These are phyloP conservation scores for Ricordea florida DNA, from an alignment of 92 coral and sea anemone genomes.

Conservation along the genomic window DNA sequence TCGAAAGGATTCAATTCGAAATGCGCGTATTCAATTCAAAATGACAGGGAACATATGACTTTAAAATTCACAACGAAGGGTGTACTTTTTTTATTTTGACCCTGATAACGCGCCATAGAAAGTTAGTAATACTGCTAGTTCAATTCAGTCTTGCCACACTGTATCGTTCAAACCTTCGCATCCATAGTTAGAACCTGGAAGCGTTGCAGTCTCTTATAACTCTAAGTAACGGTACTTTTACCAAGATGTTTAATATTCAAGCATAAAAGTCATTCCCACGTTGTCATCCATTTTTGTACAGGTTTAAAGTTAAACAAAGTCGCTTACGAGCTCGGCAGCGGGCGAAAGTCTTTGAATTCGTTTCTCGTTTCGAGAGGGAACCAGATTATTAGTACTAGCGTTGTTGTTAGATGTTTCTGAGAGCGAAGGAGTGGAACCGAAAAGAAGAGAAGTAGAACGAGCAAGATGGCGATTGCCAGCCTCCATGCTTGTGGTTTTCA, in stretches of 20 bases:
- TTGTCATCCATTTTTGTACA: neutral
- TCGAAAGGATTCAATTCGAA: too few relatives aligned
- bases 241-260: too few relatives aligned
- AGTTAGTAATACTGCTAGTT: too few relatives aligned
- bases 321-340: conserved; percentile 75
- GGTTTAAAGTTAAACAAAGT: conserved; percentile 50
- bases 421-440: conserved; percentile 56
- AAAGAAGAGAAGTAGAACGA: conserved; percentile 55
- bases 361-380: conserved; percentile 28
- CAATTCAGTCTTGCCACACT: too few relatives aligned
- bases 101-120: too few relatives aligned
- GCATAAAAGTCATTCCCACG: too few relatives aligned
- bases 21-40: too few relatives aligned
- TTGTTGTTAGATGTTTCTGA: neutral
- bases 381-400: conserved; percentile 6
- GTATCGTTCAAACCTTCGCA: too few relatives aligned
- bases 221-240: too few relatives aligned
- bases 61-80: neutral
- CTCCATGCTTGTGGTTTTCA: conserved; percentile 83
- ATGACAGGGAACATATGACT: neutral
- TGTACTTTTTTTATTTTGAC: conserved; percentile 19
- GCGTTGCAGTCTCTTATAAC: too few relatives aligned
- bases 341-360: conserved; percentile 74
- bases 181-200: too few relatives aligned
- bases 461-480: conserved; percentile 84